Evolutionary conservation across 2,888 invertebrate species (phyloP).

Genomic region (Nomada ferruginata): DNA sequence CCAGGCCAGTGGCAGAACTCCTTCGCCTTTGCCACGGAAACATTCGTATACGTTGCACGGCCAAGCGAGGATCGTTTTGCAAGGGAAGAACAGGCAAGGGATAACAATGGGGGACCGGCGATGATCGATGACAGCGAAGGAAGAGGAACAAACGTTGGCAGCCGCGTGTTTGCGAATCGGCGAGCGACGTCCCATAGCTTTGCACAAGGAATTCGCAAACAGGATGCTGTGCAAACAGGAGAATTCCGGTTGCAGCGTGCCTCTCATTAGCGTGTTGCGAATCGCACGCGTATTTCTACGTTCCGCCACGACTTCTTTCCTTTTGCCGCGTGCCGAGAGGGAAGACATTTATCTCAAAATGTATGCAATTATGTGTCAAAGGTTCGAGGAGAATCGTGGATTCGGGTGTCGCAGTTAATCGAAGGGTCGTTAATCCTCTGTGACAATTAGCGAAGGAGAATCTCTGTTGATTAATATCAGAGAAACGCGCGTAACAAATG

Average conservation of each 20-base stretch:
- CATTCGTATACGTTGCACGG: slow-evolving; percentile 1
- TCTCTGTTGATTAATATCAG: no score
- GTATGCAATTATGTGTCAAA: no score
- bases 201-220: slow-evolving; percentile 47
- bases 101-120: neutral
- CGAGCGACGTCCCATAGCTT: slow-evolving; percentile 23
- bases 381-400: no score
- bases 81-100: neutral
- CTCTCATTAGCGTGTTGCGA: slow-evolving; percentile 46
- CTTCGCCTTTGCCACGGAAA: neutral
- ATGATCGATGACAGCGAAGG: slow-evolving; percentile 37
- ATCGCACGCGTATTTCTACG: slow-evolving; percentile 43
- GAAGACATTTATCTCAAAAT: neutral
- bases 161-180: slow-evolving; percentile 40
- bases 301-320: neutral
- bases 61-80: neutral
- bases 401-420: no score
- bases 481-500: no score
- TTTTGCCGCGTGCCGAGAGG: neutral
- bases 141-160: slow-evolving; percentile 26
- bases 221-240: slow-evolving; percentile 34
- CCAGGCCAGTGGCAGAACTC: neutral
- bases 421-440: no score
- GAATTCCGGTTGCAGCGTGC: slow-evolving; percentile 24
- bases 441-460: no score